phyloP scores from a whole-genome alignment of 2,797 vertebrate genomes.

The Emydoidea blandingii region DNA sequence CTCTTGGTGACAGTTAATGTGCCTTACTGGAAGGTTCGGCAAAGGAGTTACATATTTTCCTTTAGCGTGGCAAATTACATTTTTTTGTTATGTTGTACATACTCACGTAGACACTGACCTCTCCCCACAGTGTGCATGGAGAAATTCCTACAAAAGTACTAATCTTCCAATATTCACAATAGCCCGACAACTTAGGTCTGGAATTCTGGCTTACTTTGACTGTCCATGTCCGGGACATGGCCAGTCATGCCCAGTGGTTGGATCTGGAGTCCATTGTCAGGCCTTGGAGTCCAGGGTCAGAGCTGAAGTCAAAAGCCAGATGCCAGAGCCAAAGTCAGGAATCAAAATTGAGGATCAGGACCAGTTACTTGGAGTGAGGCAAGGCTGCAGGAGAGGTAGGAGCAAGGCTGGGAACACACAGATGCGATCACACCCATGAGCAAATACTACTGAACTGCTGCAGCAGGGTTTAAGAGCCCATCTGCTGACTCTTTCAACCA shows the following conservation, averaged over 20 bases:
- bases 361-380: too few relatives aligned
- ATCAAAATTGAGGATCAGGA: too few relatives aligned
- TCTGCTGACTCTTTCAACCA: too few relatives aligned
- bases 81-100: not conserved
- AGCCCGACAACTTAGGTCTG: not conserved
- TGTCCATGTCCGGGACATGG: not conserved
- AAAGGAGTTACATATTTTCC: not conserved
- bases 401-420: too few relatives aligned
- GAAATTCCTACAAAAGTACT: not conserved
- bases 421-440: too few relatives aligned
- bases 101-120: not conserved
- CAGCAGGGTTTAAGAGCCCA: too few relatives aligned
- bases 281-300: not conserved
- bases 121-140: not conserved
- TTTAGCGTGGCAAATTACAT: not conserved
- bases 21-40: not conserved
- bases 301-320: too few relatives aligned
- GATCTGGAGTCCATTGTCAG: not conserved
- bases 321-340: too few relatives aligned
- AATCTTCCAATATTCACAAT: accelerated
- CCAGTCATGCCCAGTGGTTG: not conserved
- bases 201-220: not conserved
- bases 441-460: too few relatives aligned
- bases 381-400: too few relatives aligned
- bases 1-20: slow-evolving; percentile 5